Evolutionary conservation across 2,113 vertebrate species (phyloP).

Genomic region (Colaptes auratus): DNA sequence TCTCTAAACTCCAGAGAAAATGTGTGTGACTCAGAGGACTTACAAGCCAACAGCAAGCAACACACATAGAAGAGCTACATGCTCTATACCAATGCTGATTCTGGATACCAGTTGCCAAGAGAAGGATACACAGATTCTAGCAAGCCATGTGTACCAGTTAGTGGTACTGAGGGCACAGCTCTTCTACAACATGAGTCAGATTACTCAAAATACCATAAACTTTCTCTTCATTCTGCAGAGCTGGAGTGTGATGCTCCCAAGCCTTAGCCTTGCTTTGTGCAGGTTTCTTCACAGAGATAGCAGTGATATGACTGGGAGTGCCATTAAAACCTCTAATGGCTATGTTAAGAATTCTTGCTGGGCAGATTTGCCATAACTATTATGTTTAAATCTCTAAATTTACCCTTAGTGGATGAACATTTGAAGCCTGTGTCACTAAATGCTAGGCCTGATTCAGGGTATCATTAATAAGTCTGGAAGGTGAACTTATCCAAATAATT

Average conservation of each 20-base stretch:
- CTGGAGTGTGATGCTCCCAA: neutral
- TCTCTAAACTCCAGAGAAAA: neutral
- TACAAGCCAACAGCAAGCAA: neutral
- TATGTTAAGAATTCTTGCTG: neutral
- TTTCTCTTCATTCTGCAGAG: neutral
- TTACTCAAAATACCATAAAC: neutral
- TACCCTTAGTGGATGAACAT: neutral
- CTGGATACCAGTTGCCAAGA: neutral
- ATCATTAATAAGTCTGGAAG: neutral
- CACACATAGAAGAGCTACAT: neutral
- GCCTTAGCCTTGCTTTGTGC: neutral
- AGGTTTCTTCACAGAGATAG: neutral
- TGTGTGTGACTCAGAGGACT: conserved; percentile 1
- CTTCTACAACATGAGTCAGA: neutral
- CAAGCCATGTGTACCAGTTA: neutral
- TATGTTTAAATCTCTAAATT: neutral
- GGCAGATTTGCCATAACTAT: neutral
- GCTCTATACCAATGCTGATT: neutral
- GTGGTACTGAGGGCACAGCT: fast-evolving
- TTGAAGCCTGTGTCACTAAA: neutral
- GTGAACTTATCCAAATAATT: neutral
- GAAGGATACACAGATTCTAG: neutral
- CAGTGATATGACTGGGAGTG: neutral
- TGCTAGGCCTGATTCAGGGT: neutral
- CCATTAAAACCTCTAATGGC: neutral